Percentiles rank a stretch among this genome's conserved stretches.
Evolutionary conservation across 2,888 invertebrate genomes (phyloP).

Genomic region (Sinohyriopsis cumingii): DNA sequence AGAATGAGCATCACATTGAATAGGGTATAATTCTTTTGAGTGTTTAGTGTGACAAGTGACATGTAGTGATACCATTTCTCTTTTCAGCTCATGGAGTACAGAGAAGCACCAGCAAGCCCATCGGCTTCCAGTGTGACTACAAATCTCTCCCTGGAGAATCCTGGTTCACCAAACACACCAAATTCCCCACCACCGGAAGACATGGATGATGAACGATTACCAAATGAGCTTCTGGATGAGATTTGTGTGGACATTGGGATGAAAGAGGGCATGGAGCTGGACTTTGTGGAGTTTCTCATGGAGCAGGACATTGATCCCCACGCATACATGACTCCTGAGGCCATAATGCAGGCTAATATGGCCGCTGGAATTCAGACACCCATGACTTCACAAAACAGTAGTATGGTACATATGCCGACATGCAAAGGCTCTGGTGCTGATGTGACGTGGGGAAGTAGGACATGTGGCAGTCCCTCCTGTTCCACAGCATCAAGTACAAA

Average conservation of each 20-base stretch:
- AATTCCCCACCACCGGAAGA: constrained; percentile 53
- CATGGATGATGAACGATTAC: constrained; percentile 61
- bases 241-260: constrained; percentile 71
- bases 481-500: constrained; percentile 50
- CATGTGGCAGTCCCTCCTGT: constrained; percentile 49
- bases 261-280: constrained; percentile 70
- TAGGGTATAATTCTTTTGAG: too few relatives aligned
- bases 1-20: too few relatives aligned
- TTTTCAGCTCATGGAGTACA: constrained; percentile 65
- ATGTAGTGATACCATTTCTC: constrained; percentile 1
- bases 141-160: constrained; percentile 53
- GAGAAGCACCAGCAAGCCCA: constrained; percentile 61
- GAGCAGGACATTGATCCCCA: constrained; percentile 61
- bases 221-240: constrained; percentile 68
- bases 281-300: constrained; percentile 69
- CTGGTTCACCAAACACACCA: constrained; percentile 60
- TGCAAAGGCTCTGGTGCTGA: constrained; percentile 28
- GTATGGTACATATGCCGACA: constrained; percentile 34
- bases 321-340: constrained; percentile 62
- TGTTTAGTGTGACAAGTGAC: too few relatives aligned
- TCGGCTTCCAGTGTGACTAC: constrained; percentile 56
- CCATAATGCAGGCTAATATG: constrained; percentile 46
- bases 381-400: constrained; percentile 30
- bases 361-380: constrained; percentile 38
- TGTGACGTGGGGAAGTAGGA: constrained; percentile 26